phyloP scores from a whole-genome alignment of 2,113 vertebrate species.

The Elgaria multicarinata region DNA sequence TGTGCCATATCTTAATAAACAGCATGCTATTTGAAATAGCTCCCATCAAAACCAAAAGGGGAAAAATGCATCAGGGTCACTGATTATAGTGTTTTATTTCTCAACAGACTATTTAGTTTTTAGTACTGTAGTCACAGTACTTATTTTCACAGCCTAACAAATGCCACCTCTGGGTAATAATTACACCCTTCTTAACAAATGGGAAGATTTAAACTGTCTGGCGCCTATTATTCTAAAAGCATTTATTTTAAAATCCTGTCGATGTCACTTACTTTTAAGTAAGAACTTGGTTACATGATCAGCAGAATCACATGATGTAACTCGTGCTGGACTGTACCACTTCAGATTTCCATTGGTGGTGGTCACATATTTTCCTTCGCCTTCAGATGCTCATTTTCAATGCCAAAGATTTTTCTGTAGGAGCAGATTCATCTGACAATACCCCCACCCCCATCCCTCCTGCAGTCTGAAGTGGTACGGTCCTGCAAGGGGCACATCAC shows the following conservation, averaged over 20 bases:
- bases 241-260: background rate
- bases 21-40: background rate
- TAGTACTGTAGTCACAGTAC: background rate
- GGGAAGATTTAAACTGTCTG: background rate
- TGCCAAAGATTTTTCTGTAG: background rate
- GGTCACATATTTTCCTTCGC: background rate
- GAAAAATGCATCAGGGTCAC: background rate
- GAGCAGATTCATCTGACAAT: background rate
- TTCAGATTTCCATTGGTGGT: background rate
- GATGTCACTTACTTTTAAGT: background rate
- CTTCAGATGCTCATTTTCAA: background rate
- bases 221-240: background rate
- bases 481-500: background rate
- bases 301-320: background rate
- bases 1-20: background rate
- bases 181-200: background rate
- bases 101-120: slow-evolving; percentile 8
- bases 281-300: background rate
- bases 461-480: no score
- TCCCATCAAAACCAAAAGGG: background rate
- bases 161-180: slow-evolving; percentile 7
- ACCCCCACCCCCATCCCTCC: background rate
- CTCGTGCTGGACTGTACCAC: background rate
- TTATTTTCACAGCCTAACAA: background rate
- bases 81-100: background rate